phyloP scores from a whole-genome alignment of 1,140 invertebrate species.

The Procambarus virginalis region DNA sequence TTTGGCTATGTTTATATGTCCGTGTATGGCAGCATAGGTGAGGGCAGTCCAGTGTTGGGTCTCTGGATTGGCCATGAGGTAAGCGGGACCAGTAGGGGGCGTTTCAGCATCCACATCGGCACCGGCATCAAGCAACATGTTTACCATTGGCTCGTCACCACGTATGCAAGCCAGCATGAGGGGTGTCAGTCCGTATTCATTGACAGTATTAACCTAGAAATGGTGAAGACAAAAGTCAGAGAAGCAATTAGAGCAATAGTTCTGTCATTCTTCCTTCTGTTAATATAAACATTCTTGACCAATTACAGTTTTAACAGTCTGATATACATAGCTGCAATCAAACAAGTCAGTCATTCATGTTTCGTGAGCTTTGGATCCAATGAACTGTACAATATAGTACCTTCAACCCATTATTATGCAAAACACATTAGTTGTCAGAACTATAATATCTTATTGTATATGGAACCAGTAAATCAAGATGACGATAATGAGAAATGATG shows the following conservation, averaged over 20 bases:
- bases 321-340: no score
- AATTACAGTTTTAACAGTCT: no score
- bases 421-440: no score
- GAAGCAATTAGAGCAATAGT: not conserved
- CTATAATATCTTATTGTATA: no score
- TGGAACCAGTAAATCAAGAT: no score
- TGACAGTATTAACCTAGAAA: slow-evolving; percentile 81
- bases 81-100: slow-evolving; percentile 74
- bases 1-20: slow-evolving; percentile 76
- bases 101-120: slow-evolving; percentile 85
- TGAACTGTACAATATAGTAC: no score
- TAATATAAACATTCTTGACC: no score
- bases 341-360: no score
- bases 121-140: slow-evolving; percentile 83
- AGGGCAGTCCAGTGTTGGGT: slow-evolving; percentile 87
- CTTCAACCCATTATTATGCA: no score
- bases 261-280: no score
- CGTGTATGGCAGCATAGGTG: slow-evolving; percentile 81
- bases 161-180: slow-evolving; percentile 87
- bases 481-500: no score
- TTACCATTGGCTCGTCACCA: slow-evolving; percentile 85
- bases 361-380: no score
- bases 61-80: slow-evolving; percentile 79
- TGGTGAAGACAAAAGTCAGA: not conserved
- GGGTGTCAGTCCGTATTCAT: slow-evolving; percentile 85